Percentiles rank a stretch among this genome's conserved stretches.
Evolutionary conservation across 2,888 invertebrate species (phyloP).

Genomic region (Andrena marginata): DNA sequence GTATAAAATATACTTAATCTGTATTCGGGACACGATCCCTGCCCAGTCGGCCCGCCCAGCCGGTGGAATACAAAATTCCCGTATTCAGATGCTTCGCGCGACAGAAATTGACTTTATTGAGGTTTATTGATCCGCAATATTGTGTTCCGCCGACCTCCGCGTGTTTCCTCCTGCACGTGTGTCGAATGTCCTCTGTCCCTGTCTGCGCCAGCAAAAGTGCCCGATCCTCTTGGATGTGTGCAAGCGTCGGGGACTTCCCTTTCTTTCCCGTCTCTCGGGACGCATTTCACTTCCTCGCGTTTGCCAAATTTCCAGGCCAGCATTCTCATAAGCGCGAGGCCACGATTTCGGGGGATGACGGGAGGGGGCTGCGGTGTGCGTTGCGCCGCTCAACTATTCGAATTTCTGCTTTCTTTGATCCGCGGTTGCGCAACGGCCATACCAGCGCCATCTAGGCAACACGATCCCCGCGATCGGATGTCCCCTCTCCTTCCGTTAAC

Average conservation of each 20-base stretch:
- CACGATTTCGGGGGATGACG: not conserved
- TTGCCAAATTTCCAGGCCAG: conserved; percentile 29
- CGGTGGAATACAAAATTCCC: conserved; percentile 84
- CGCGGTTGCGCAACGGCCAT: no score
- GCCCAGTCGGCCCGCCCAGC: conserved; percentile 78
- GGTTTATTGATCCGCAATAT: conserved; percentile 85
- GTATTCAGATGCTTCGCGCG: conserved; percentile 84
- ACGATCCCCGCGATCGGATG: no score
- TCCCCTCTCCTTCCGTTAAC: no score
- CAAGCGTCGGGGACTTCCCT: not conserved
- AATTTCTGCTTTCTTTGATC: no score
- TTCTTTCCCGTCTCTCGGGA: conserved; percentile 10
- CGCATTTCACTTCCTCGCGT: conserved; percentile 36
- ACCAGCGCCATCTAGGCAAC: no score
- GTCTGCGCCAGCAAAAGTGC: conserved; percentile 14
- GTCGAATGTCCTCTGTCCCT: conserved; percentile 24
- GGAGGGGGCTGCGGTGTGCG: not conserved
- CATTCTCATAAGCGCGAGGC: not conserved
- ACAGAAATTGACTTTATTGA: conserved; percentile 85
- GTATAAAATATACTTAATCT: conserved; percentile 82
- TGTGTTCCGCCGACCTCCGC: conserved; percentile 74
- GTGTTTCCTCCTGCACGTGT: conserved; percentile 25
- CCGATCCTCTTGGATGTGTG: conserved; percentile 8
- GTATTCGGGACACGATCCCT: conserved; percentile 82
- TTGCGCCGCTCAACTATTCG: no score